A percentile compares a stretch with the other conserved stretches of the same genome.
Conservation (phyloP, 2,888 invertebrate genomes). For the Drosophila nr. perissopoda region DNA sequence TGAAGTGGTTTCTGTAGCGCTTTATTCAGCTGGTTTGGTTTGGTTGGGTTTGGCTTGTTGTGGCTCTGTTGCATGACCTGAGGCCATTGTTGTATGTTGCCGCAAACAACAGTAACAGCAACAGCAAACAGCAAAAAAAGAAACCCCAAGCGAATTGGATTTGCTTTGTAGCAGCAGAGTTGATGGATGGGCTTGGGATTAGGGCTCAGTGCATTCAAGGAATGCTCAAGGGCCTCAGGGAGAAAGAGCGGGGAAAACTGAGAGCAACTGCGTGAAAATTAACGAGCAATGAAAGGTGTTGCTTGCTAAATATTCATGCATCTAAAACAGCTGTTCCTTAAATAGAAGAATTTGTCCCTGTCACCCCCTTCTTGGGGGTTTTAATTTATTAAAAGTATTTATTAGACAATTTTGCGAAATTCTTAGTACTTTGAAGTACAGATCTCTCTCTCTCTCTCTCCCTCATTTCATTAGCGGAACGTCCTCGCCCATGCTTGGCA, state of each 20-base stretch:
- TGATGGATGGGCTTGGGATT: conserved; percentile 75
- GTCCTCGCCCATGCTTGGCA: conserved; percentile 26
- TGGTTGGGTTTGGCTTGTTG: conserved; percentile 25
- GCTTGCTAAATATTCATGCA: conserved; percentile 34
- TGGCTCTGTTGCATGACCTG: conserved; percentile 61
- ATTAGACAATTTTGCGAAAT: background rate
- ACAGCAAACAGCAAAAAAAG: conserved; percentile 30
- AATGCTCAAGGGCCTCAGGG: conserved; percentile 34
- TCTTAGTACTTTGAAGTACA: background rate
- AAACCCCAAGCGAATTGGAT: conserved; percentile 74
- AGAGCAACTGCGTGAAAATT: conserved; percentile 55
- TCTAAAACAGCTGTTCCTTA: conserved; percentile 38
- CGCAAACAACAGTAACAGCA: conserved; percentile 25
- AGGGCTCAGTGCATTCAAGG: conserved; percentile 47
- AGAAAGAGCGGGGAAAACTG: background rate
- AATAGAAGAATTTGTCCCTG: conserved; percentile 16
- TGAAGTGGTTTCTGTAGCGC: conserved; percentile 64
- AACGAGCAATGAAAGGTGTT: conserved; percentile 51
- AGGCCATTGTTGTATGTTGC: conserved; percentile 64
- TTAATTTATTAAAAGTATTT: background rate
- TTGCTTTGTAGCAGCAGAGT: conserved; percentile 62
- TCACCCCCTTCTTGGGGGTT: background rate
- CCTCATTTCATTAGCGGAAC: conserved; percentile 37
- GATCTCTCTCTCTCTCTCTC: background rate
- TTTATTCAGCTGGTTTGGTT: conserved; percentile 35